Evolutionary conservation across 2,113 vertebrate genomes (phyloP), one percentile per base, ranked within the genome.

Genomic region (Eubucco bourcierii): DNA sequence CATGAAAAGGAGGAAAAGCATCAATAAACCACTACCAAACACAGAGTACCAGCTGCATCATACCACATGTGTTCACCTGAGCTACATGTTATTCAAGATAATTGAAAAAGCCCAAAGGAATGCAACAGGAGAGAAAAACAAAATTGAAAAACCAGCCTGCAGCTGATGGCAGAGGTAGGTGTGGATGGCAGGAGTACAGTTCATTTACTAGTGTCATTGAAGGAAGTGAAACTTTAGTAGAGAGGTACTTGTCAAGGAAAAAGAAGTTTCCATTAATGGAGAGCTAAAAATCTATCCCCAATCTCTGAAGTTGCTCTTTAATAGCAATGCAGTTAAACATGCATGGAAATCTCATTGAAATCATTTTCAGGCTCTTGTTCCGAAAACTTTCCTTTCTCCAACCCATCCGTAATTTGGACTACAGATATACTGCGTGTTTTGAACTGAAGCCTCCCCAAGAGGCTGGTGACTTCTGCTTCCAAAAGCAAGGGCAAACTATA

Each of bases 401-500:
- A 75, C 90, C n/a, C 29, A 39, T 74, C 4, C 80, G 60, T 83
- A 83, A 80, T 20, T 90, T 37, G 50, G 44, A 71, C 66, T 92
- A 37, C 34, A 80, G 64, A 15, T 72, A 58, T 60, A 37, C 59
- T 66, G 19, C 27, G 5, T 80, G 25, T 85, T 90, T 92, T 90
- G 72, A 94, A 83, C 64, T 64, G 61, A 82, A 80, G 25, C 31
- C 23, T 94, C 65, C 64, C 60, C 76, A 84, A 74, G 82, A 81
- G 68, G 80, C 61, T 92, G 34, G 47, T 78, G 76, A 89, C 25
- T 95, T 91, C 71, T 90, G 28, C 33, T 93, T 96, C 93, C 72
- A 87, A 93, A 95, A 90, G 67, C 75, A 94, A 96, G 87, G 91
- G 58, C 65, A 90, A 77, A 85, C 91, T 92, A 72, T 60, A 96